Conservation (phyloP, 2,797 vertebrate species). For the Catharus ustulatus region DNA sequence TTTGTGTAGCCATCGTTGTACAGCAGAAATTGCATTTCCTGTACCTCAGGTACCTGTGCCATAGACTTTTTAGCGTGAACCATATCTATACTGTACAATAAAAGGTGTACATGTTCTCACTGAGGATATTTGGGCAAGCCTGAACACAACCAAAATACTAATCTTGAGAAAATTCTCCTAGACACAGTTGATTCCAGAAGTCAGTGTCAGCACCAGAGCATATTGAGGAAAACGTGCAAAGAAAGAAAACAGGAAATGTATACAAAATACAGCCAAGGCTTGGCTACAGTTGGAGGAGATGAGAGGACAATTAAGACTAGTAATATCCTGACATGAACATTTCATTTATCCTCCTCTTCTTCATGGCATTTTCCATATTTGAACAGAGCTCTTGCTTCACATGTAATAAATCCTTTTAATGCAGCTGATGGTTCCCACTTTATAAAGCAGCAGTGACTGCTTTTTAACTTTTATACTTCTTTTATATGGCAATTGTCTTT, state of each 20-base stretch:
- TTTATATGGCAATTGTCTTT: not conserved
- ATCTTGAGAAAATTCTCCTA: not conserved
- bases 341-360: not conserved
- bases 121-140: not conserved
- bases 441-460: not conserved
- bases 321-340: not conserved
- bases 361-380: not conserved
- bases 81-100: no score
- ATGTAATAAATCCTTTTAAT: not conserved
- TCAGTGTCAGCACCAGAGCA: not conserved
- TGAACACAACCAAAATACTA: not conserved
- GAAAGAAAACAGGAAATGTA: not conserved
- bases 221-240: not conserved
- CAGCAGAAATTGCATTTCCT: not conserved
- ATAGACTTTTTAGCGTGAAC: not conserved
- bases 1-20: accelerated
- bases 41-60: not conserved
- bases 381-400: not conserved
- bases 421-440: not conserved
- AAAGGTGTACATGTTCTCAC: not conserved
- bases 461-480: not conserved
- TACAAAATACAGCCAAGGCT: not conserved
- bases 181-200: not conserved
- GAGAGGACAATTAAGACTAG: not conserved
- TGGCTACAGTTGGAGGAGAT: not conserved